Evolutionary conservation across 2,797 vertebrate genomes (phyloP).

Genomic region (Cygnus olor): DNA sequence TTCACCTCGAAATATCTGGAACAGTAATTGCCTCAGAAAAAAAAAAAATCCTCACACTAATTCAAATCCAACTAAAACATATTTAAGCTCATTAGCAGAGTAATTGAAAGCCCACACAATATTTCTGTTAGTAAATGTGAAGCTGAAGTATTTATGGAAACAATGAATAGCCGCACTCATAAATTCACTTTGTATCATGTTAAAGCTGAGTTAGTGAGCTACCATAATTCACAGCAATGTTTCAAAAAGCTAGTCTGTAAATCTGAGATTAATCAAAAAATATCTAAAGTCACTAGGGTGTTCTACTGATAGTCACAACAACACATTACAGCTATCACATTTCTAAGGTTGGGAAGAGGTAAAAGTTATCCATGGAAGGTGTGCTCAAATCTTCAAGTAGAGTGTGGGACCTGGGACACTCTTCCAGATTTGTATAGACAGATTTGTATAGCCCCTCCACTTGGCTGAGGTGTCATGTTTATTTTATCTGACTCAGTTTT

Average conservation of each 20-base stretch:
- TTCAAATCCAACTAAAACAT: conserved; percentile 28
- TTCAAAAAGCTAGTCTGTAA: not conserved
- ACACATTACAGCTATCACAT: rapidly evolving
- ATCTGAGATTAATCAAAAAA: not conserved
- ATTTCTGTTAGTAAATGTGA: conserved; percentile 26
- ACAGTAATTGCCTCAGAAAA: not conserved
- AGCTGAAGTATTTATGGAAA: conserved; percentile 31
- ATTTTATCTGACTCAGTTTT: not conserved
- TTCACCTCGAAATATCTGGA: not conserved
- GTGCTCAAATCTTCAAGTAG: not conserved
- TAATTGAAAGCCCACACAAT: conserved; percentile 27
- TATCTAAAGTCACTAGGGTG: not conserved
- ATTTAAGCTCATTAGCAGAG: conserved; percentile 35
- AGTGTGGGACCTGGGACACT: not conserved
- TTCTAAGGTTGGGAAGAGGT: not conserved
- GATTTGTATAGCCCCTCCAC: not conserved
- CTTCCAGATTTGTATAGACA: not conserved
- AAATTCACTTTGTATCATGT: not conserved
- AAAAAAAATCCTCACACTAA: not conserved
- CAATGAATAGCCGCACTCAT: not conserved
- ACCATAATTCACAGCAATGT: not conserved
- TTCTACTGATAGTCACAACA: not conserved
- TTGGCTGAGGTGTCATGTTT: not conserved
- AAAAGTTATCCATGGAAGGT: not conserved
- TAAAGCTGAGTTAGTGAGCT: not conserved